These are phyloP conservation scores for Meloe dianella DNA, from an alignment of 2,888 invertebrate species.

Conservation along the genomic window DNA sequence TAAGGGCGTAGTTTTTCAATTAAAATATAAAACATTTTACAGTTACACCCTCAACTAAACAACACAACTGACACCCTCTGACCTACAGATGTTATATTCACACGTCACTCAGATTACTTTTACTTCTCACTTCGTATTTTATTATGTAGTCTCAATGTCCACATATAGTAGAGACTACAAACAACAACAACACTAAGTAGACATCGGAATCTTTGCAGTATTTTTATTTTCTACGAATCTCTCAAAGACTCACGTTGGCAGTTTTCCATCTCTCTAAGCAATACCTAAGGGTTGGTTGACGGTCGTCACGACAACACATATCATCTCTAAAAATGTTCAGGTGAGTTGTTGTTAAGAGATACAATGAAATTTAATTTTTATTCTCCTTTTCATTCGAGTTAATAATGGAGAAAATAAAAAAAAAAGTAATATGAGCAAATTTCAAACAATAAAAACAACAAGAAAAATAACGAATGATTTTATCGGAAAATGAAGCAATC, in stretches of 20 bases:
- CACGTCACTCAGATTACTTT: conserved; percentile 17
- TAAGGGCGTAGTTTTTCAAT: conserved; percentile 11
- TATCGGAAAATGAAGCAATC: neutral
- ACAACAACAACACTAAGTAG: neutral
- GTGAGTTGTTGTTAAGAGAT: conserved; percentile 16
- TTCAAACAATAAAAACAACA: neutral
- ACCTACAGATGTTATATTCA: conserved; percentile 18
- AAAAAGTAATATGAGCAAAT: conserved; percentile 7
- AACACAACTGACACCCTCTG: conserved; percentile 13
- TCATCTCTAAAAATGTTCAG: neutral
- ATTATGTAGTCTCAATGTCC: conserved; percentile 1
- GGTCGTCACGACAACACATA: conserved; percentile 28
- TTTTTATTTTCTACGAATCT: neutral
- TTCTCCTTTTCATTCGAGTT: neutral
- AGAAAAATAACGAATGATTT: neutral
- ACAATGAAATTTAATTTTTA: conserved; percentile 22
- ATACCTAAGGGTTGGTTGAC: conserved; percentile 25
- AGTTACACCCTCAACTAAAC: neutral
- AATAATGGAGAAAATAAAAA: neutral
- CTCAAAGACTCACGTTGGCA: conserved; percentile 1
- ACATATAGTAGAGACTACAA: neutral
- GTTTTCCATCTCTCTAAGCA: conserved; percentile 16
- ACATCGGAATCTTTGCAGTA: neutral
- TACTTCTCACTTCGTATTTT: conserved; percentile 1
- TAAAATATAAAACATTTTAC: conserved; percentile 14